Conservation (phyloP, 2,797 vertebrate genomes). For the Phalanger gymnotis region DNA sequence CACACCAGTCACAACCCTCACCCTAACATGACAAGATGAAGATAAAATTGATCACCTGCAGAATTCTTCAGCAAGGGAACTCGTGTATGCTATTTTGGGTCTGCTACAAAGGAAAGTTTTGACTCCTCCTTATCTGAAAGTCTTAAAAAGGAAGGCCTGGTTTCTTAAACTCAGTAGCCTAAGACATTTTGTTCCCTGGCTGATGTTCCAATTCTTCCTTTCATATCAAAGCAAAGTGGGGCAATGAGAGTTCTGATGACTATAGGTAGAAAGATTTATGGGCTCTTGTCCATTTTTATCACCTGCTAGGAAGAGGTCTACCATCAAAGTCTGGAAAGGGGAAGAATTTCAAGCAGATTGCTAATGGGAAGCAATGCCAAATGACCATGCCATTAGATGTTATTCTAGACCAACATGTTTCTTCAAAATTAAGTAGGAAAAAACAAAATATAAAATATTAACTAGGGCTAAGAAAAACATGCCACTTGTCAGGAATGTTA, state of each 20-base stretch:
- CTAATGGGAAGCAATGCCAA: background rate
- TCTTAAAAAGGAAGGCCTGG: background rate
- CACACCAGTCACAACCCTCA: background rate
- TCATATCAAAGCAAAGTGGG: constrained; percentile 35
- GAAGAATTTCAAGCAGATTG: background rate
- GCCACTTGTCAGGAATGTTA: background rate
- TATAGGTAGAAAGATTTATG: constrained; percentile 20
- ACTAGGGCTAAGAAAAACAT: background rate
- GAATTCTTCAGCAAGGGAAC: constrained; percentile 11
- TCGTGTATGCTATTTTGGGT: background rate
- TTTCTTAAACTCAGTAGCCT: background rate
- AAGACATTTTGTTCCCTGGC: constrained; percentile 32
- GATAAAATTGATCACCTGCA: background rate
- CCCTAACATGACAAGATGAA: background rate
- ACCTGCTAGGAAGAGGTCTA: background rate
- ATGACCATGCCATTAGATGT: background rate
- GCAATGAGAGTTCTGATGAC: constrained; percentile 47
- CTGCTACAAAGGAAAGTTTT: background rate
- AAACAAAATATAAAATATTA: constrained; percentile 33
- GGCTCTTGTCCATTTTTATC: constrained; percentile 29
- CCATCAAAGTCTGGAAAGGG: constrained; percentile 17
- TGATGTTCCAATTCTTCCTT: constrained; percentile 59
- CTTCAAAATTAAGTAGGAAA: constrained; percentile 8
- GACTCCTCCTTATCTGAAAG: constrained; percentile 34
- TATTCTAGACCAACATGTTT: constrained; percentile 14